Evolutionary conservation across 2,888 invertebrate species (phyloP).

Genomic region (Himalopsyche kuldschensis): DNA sequence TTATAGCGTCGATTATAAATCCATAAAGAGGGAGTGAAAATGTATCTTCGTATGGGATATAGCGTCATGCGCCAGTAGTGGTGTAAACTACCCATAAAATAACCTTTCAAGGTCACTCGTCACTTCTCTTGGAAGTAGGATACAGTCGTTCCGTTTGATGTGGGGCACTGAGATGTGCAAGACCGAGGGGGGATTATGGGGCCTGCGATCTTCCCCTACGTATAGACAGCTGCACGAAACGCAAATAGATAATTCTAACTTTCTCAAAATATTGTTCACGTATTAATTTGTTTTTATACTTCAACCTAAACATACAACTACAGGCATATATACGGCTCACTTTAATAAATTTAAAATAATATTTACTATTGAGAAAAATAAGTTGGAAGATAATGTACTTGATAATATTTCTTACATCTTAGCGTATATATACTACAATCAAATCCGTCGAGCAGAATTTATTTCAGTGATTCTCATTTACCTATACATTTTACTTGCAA

Average conservation of each 20-base stretch:
- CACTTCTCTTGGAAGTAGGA: neutral
- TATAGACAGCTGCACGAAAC: neutral
- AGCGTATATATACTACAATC: too few relatives aligned
- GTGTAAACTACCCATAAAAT: slow-evolving; percentile 8
- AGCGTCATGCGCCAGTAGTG: neutral
- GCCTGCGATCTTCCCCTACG: neutral
- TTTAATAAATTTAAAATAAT: too few relatives aligned
- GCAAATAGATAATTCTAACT: neutral
- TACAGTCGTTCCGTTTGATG: slow-evolving; percentile 24
- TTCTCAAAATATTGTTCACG: neutral
- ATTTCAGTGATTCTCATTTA: too few relatives aligned
- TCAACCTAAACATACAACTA: too few relatives aligned
- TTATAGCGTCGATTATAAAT: slow-evolving; percentile 24
- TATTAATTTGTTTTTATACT: too few relatives aligned
- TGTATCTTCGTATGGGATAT: neutral
- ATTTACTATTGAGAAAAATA: too few relatives aligned
- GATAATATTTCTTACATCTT: too few relatives aligned
- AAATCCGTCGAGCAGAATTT: too few relatives aligned
- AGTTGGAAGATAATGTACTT: too few relatives aligned
- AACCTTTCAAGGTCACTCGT: slow-evolving; percentile 18
- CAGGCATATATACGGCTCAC: too few relatives aligned
- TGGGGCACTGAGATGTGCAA: slow-evolving; percentile 23
- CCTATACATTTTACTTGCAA: too few relatives aligned
- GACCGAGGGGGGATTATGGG: neutral
- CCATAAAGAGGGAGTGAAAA: slow-evolving; percentile 14